Evolutionary conservation across 2,113 vertebrate genomes (phyloP).

Genomic region (Entelurus aequoreus): DNA sequence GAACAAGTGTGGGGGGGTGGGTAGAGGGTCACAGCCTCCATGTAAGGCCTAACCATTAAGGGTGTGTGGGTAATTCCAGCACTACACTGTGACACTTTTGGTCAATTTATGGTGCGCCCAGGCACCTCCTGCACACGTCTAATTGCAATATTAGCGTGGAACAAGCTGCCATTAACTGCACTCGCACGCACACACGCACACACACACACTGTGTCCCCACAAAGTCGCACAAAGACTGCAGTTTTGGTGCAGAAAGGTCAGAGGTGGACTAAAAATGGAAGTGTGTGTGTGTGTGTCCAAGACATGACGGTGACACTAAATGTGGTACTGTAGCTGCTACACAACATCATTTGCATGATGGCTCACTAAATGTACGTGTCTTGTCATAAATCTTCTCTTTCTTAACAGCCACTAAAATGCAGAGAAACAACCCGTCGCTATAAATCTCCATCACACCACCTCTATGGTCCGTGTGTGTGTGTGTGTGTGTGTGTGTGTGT

Average conservation of each 20-base stretch:
- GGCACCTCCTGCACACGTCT: conserved; percentile 62
- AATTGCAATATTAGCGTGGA: conserved; percentile 76
- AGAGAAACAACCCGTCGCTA: conserved; percentile 33
- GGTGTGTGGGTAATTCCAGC: conserved; percentile 64
- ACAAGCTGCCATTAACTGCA: conserved; percentile 35
- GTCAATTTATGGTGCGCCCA: conserved; percentile 64
- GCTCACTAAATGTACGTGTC: conserved; percentile 27
- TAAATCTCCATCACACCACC: conserved; percentile 40
- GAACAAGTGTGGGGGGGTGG: conserved; percentile 15
- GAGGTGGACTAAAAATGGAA: not conserved
- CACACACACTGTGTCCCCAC: conserved; percentile 1
- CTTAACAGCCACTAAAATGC: conserved; percentile 48
- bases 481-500: conserved; percentile 4
- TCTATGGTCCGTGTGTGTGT: conserved; percentile 1
- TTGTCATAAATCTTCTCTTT: conserved; percentile 43
- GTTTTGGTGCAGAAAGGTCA: too few relatives aligned
- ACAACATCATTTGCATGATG: conserved; percentile 47
- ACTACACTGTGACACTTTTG: conserved; percentile 51
- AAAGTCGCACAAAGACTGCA: too few relatives aligned
- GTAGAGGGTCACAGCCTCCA: conserved; percentile 44
- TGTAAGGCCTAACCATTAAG: conserved; percentile 45
- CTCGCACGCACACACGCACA: conserved; percentile 3
- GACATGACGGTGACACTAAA: conserved; percentile 25
- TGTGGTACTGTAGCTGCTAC: conserved; percentile 36
- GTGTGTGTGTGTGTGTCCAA: conserved; percentile 10